phyloP scores from a whole-genome alignment of 2,888 invertebrate genomes.

The Tromatobia lineatoria region DNA sequence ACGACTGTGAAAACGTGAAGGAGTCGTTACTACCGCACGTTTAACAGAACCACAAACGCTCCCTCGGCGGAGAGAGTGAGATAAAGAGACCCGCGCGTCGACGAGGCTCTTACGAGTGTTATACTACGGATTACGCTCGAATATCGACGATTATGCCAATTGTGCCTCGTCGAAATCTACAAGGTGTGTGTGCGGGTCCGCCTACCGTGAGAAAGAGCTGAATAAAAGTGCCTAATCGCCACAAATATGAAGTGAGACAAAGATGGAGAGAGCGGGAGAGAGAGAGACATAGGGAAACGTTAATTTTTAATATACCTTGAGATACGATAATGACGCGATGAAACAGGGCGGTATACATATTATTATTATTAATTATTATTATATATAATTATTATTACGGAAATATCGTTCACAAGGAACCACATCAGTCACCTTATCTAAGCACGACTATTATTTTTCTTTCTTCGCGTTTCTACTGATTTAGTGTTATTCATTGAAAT shows the following conservation, averaged over 20 bases:
- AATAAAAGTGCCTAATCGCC: conserved; percentile 72
- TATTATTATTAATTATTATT: conserved; percentile 67
- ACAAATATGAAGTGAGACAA: conserved; percentile 66
- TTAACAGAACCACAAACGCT: conserved; percentile 36
- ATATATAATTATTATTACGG: conserved; percentile 68
- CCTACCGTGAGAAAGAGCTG: conserved; percentile 51
- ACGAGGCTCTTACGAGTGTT: conserved; percentile 47
- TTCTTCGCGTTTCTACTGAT: conserved; percentile 62
- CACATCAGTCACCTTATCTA: conserved; percentile 61
- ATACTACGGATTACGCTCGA: conserved; percentile 59
- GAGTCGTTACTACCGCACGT: background rate
- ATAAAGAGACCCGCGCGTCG: conserved; percentile 45
- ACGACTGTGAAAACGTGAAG: conserved; percentile 15
- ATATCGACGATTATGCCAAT: conserved; percentile 68
- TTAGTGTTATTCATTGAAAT: conserved; percentile 45
- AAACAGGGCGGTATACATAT: conserved; percentile 64
- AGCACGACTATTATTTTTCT: conserved; percentile 52
- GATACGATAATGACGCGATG: conserved; percentile 51
- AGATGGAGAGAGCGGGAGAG: conserved; percentile 48
- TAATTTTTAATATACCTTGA: conserved; percentile 66
- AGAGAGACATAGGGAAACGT: conserved; percentile 62
- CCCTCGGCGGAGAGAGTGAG: conserved; percentile 14
- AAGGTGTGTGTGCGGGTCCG: conserved; percentile 63
- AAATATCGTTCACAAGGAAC: conserved; percentile 62
- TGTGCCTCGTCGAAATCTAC: conserved; percentile 66